Percentiles rank a stretch among this genome's conserved stretches.
These are phyloP conservation scores for Eueides isabella DNA, from an alignment of 1,140 invertebrate genomes.

Conservation along the genomic window DNA sequence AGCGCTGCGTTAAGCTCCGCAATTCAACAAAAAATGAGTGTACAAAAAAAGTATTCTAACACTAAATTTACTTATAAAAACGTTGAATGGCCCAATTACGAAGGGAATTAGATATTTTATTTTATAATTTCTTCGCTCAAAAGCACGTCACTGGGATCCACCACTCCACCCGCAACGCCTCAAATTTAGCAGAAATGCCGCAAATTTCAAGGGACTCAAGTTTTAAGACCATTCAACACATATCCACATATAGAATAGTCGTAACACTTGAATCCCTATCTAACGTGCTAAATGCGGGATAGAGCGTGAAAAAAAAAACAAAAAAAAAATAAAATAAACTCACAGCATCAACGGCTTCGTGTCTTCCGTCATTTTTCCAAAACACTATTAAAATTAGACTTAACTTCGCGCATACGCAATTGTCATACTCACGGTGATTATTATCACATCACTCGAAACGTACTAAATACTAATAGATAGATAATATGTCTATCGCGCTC, in stretches of 20 bases:
- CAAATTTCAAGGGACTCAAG: no score
- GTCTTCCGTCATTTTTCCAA: conserved; percentile 55
- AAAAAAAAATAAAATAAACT: conserved; percentile 53
- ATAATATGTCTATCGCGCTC: conserved; percentile 2
- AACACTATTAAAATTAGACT: conserved; percentile 5
- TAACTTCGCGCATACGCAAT: conserved; percentile 5
- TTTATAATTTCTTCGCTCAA: no score
- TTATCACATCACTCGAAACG: conserved; percentile 31
- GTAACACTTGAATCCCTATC: no score
- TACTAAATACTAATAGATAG: conserved; percentile 29
- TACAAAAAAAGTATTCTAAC: background rate
- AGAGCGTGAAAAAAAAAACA: background rate
- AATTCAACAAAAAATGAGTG: background rate
- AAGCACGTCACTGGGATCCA: no score
- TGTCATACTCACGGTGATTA: conserved; percentile 15
- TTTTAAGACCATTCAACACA: background rate
- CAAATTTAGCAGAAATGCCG: no score
- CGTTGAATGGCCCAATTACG: no score
- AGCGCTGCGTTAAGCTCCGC: no score
- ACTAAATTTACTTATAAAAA: no score
- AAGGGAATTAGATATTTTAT: no score
- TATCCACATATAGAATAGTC: no score
- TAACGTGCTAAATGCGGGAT: no score
- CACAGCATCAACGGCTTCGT: conserved; percentile 62
- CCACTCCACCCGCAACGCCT: no score